Evolutionary conservation across 2,797 vertebrate genomes (phyloP).

Genomic region (Etheostoma nigrum): DNA sequence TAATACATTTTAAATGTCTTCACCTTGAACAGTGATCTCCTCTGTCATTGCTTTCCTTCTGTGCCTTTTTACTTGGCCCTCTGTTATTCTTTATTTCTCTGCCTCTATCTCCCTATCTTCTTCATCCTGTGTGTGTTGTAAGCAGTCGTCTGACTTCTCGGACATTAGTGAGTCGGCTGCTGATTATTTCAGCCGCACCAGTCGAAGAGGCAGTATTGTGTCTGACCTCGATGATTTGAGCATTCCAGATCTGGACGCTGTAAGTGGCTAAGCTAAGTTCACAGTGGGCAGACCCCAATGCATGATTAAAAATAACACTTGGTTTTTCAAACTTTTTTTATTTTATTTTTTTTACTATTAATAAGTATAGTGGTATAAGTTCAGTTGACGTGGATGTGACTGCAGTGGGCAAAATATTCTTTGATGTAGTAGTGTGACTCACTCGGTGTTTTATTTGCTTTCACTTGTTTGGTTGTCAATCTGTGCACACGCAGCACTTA

Average conservation of each 20-base stretch:
- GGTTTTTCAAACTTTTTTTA: slow-evolving; percentile 33
- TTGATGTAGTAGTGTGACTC: slow-evolving; percentile 29
- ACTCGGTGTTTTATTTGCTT: slow-evolving; percentile 8
- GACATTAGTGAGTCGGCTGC: slow-evolving; percentile 93
- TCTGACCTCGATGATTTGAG: slow-evolving; percentile 92
- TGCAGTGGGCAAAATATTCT: slow-evolving; percentile 9
- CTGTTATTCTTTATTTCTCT: slow-evolving; percentile 48
- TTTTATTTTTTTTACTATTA: not conserved
- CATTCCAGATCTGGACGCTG: slow-evolving; percentile 89
- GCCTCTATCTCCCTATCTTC: slow-evolving; percentile 26
- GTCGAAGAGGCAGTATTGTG: slow-evolving; percentile 93
- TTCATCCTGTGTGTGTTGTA: slow-evolving; percentile 47
- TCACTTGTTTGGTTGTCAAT: slow-evolving; percentile 14
- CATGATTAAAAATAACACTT: slow-evolving; percentile 51
- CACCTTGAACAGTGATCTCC: not conserved
- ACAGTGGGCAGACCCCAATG: slow-evolving; percentile 21
- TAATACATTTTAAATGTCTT: not conserved
- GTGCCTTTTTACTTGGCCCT: slow-evolving; percentile 3
- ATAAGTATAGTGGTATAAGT: not conserved
- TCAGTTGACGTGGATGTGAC: slow-evolving; percentile 4
- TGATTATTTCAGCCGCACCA: slow-evolving; percentile 96
- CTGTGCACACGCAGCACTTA: slow-evolving; percentile 74
- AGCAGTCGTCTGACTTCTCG: slow-evolving; percentile 91
- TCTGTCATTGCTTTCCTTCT: slow-evolving; percentile 30
- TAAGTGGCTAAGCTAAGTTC: slow-evolving; percentile 84